Base-by-base conservation (phyloP, 2,888 invertebrate genomes). In the Pammene fasciana region DNA sequence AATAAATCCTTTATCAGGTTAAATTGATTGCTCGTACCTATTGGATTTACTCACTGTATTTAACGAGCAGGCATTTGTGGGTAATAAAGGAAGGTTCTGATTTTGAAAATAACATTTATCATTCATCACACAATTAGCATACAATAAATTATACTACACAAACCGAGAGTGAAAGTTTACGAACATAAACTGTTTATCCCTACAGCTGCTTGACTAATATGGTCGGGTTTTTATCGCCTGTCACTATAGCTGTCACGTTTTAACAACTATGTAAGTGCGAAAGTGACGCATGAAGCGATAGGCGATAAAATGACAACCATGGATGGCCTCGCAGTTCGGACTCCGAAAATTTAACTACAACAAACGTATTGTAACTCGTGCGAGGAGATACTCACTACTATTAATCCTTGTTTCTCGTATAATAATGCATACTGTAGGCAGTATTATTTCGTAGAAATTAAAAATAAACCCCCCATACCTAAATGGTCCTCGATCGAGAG, bases 161-260 rank as follows among this genome's bases (percentile, higher is more conserved):
- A 50, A 65, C 52, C 13, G 50, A 14, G 57, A 64, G 52, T 68
- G 52, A 64, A 68, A 64, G 64, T 68, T 46, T 9, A n/a, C 57
- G 18, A 64, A 55, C n/a, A 45, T 38, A 16, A 68, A 65, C 52
- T 65, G 45, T 52, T 65, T 52, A 64, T 52, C 36, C 56, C n/a
- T 14, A 54, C 38, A 56, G 56, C 48, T 36, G n/a, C n/a, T n/a
- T n/a, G n/a, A n/a, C n/a, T n/a, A n/a, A n/a, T n/a, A n/a, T n/a
- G n/a, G n/a, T n/a, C n/a, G n/a, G n/a, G n/a, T n/a, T n/a, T n/a
- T n/a, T n/a, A n/a, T n/a, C n/a, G n/a, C n/a, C n/a, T n/a, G n/a
- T n/a, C n/a, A n/a, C n/a, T n/a, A n/a, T n/a, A n/a, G n/a, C n/a
- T n/a, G n/a, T n/a, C n/a, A n/a, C n/a, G n/a, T n/a, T n/a, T n/a